Evolutionary conservation across 2,888 invertebrate genomes (phyloP).

Genomic region (Hyles lineata): DNA sequence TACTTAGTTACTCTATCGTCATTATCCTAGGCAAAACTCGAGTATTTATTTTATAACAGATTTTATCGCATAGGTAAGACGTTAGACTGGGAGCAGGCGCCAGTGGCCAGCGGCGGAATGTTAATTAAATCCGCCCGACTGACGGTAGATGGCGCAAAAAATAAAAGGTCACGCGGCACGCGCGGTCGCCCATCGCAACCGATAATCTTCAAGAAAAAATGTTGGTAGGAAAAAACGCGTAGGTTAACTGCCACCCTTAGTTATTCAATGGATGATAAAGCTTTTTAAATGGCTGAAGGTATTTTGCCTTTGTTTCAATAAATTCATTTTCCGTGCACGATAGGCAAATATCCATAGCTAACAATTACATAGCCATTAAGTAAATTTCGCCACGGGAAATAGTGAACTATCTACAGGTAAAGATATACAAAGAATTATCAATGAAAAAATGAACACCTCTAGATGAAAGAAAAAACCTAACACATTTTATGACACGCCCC

Average conservation of each 20-base stretch:
- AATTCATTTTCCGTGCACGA: background rate
- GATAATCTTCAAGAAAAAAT: background rate
- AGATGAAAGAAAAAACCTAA: too few relatives aligned
- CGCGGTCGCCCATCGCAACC: conserved; percentile 41
- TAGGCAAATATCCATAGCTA: too few relatives aligned
- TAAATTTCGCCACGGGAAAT: too few relatives aligned
- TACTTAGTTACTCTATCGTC: background rate
- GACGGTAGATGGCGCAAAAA: conserved; percentile 60
- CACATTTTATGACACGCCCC: too few relatives aligned
- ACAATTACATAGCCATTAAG: too few relatives aligned
- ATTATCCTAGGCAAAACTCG: background rate
- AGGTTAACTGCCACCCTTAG: background rate
- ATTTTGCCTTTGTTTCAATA: background rate
- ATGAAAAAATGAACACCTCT: too few relatives aligned
- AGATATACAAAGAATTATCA: too few relatives aligned
- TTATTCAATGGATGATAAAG: background rate
- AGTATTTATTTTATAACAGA: conserved; percentile 3
- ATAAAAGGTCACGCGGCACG: conserved; percentile 73
- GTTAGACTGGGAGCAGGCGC: conserved; percentile 38
- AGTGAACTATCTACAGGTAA: too few relatives aligned
- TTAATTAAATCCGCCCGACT: conserved; percentile 57
- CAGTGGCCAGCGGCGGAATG: conserved; percentile 49
- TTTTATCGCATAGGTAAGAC: background rate
- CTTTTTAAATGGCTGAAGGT: background rate
- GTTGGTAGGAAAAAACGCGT: background rate